phyloP scores from a whole-genome alignment of 2,113 vertebrate species.

The Callocephalon fimbriatum region DNA sequence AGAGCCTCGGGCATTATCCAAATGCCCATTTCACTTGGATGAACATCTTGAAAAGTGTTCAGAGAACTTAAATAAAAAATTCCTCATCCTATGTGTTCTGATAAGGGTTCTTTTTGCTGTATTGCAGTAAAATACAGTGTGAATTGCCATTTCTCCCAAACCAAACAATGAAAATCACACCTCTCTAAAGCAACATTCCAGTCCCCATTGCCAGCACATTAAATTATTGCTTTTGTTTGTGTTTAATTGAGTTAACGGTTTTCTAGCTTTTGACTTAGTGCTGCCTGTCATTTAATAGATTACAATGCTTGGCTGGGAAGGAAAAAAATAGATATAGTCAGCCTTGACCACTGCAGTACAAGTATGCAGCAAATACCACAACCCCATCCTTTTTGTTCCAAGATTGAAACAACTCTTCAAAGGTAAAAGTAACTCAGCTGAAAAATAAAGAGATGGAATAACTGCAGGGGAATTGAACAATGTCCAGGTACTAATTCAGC shows the following conservation, averaged over 20 bases:
- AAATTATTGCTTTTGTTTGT: not conserved
- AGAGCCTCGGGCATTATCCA: constrained; percentile 37
- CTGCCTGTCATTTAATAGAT: not conserved
- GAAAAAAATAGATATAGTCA: not conserved
- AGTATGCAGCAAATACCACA: not conserved
- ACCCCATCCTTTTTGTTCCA: not conserved
- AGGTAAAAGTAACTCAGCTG: not conserved
- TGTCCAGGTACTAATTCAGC: not conserved
- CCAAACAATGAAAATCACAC: not conserved
- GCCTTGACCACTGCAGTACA: not conserved
- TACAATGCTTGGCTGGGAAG: not conserved
- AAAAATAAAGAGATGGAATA: not conserved
- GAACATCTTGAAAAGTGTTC: constrained; percentile 8
- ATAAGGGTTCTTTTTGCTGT: not conserved
- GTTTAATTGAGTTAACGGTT: not conserved
- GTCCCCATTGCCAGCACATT: not conserved
- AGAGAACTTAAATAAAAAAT: not conserved
- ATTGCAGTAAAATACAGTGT: not conserved
- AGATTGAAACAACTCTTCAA: not conserved
- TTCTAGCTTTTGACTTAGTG: not conserved
- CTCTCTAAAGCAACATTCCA: not conserved
- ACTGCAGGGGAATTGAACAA: not conserved
- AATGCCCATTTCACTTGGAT: constrained; percentile 14
- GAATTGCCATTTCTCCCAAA: not conserved
- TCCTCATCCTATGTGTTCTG: not conserved